These are phyloP conservation scores for Cabera pusaria DNA, from an alignment of 2,888 invertebrate genomes.

Conservation along the genomic window DNA sequence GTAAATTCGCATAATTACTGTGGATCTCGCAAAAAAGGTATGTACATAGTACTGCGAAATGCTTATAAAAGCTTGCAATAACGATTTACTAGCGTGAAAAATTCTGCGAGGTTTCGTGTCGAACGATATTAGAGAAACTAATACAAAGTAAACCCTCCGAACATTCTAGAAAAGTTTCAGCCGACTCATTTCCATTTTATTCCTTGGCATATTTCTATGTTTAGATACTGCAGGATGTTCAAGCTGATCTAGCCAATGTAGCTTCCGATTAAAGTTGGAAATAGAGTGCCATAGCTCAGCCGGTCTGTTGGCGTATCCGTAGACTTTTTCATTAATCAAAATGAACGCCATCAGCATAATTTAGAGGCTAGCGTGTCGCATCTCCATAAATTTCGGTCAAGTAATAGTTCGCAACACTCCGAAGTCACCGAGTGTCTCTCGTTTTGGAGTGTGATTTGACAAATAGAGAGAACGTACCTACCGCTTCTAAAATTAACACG, in stretches of 20 bases:
- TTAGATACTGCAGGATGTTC: slow-evolving; percentile 1
- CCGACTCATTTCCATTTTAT: slow-evolving; percentile 26
- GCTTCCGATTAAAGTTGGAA: slow-evolving; percentile 8
- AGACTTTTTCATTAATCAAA: slow-evolving; percentile 35
- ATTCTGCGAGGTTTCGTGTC: slow-evolving; percentile 21
- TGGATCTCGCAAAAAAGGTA: no score
- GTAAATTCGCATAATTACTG: no score
- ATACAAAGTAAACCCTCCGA: slow-evolving; percentile 21
- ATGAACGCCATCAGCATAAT: slow-evolving; percentile 34
- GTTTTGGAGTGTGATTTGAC: slow-evolving; percentile 20
- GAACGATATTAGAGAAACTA: slow-evolving; percentile 26
- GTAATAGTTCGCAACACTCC: slow-evolving; percentile 14
- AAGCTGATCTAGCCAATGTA: slow-evolving; percentile 15
- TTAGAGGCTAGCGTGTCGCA: slow-evolving; percentile 23
- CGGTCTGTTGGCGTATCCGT: slow-evolving; percentile 15
- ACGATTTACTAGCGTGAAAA: no score
- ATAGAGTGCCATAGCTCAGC: slow-evolving; percentile 9
- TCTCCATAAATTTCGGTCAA: slow-evolving; percentile 19
- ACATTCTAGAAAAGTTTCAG: slow-evolving; percentile 25
- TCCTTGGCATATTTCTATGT: slow-evolving; percentile 22
- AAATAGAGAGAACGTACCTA: slow-evolving; percentile 23
- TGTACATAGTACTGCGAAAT: no score
- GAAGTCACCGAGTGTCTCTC: slow-evolving; percentile 18
- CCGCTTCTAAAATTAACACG: slow-evolving; percentile 22
- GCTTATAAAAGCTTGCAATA: no score